A percentile compares a stretch with the other conserved stretches of the same genome.
Conservation (phyloP, 2,113 vertebrate genomes). For the Rhipidura dahli region DNA sequence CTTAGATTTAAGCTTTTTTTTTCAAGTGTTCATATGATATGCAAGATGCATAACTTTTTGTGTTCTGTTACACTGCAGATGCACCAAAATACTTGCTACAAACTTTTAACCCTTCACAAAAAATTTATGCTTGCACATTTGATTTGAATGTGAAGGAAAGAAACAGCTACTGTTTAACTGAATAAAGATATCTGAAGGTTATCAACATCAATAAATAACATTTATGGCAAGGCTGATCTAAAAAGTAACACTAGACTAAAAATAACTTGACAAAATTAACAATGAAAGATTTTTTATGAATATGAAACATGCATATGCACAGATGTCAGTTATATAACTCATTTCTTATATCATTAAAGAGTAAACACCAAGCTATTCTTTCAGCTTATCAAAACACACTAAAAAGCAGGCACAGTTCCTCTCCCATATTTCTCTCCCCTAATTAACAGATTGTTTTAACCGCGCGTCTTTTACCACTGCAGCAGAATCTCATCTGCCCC, state of each 20-base stretch:
- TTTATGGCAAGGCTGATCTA: background rate
- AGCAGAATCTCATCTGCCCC: constrained; percentile 9
- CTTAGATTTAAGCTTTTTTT: background rate
- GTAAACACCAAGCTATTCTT: constrained; percentile 13
- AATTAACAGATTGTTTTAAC: constrained; percentile 2
- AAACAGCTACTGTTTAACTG: background rate
- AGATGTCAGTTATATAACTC: constrained; percentile 40
- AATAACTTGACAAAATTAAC: constrained; percentile 14
- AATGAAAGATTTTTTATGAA: background rate
- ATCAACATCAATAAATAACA: background rate
- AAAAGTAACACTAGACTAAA: background rate
- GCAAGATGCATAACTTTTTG: constrained; percentile 43
- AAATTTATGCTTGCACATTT: background rate
- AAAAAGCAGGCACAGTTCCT: background rate
- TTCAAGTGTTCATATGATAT: background rate
- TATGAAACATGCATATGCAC: background rate
- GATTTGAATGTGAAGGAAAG: background rate
- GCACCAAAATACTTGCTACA: background rate
- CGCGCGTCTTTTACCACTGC: background rate
- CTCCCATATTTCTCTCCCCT: background rate
- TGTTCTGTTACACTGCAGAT: background rate
- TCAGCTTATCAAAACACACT: background rate
- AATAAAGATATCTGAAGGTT: background rate
- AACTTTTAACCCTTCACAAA: constrained; percentile 23
- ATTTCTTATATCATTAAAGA: background rate